phyloP scores from a whole-genome alignment of 2,113 vertebrate species.

The Perognathus longimembris region DNA sequence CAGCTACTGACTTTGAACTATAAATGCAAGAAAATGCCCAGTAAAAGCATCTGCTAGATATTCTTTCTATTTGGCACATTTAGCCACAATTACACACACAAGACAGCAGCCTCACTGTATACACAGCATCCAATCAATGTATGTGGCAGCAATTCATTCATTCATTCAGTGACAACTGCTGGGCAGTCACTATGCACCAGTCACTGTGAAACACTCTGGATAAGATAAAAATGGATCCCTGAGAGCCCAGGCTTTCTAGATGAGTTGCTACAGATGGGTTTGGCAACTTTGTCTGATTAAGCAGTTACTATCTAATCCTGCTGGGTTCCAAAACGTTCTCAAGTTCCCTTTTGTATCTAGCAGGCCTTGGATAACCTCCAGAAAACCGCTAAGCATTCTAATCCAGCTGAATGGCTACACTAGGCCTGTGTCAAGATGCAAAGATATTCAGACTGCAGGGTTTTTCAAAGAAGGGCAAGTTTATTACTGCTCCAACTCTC shows the following conservation, averaged over 20 bases:
- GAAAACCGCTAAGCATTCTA: background rate
- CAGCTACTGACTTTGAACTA: conserved; percentile 10
- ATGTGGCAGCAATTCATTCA: background rate
- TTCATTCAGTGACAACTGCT: background rate
- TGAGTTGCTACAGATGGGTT: background rate
- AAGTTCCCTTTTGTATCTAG: background rate
- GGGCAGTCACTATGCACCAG: background rate
- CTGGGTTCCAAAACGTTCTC: background rate
- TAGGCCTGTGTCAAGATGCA: background rate
- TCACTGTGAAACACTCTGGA: background rate
- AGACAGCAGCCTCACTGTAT: background rate
- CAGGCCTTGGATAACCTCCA: background rate
- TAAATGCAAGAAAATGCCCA: background rate
- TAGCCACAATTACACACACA: background rate
- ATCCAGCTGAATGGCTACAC: background rate
- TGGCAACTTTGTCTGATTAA: background rate
- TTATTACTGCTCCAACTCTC: background rate
- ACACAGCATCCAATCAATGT: background rate
- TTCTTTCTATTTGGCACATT: background rate
- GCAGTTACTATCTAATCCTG: background rate
- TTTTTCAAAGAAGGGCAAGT: background rate
- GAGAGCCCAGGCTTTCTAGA: background rate
- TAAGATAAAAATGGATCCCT: background rate
- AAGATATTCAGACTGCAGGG: background rate
- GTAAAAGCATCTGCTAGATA: background rate